Evolutionary conservation across 2,113 vertebrate species (phyloP).

Genomic region (Gymnocephalus cernua): DNA sequence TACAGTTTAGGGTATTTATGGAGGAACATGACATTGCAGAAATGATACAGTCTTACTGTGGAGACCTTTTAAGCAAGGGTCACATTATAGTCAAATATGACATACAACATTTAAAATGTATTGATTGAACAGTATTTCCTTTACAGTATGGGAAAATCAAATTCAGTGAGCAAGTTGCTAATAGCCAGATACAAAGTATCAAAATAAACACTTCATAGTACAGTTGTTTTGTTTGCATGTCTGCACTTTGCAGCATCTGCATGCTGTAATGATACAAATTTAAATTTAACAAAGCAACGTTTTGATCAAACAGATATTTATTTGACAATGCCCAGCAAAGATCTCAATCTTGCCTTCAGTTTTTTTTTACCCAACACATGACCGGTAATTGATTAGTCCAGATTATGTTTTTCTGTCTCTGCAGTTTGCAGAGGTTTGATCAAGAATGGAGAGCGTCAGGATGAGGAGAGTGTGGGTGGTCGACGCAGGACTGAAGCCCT

Average conservation of each 20-base stretch:
- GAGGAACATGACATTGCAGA: not conserved
- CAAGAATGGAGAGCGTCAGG: slow-evolving; percentile 97
- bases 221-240: no score
- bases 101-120: not conserved
- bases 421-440: slow-evolving; percentile 96
- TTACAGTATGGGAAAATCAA: not conserved
- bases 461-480: slow-evolving; percentile 95
- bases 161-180: not conserved
- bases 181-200: not conserved
- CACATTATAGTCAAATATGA: not conserved
- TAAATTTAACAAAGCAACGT: no score
- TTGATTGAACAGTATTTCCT: not conserved
- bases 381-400: no score
- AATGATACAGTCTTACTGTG: slow-evolving; percentile 10
- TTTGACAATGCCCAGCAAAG: no score
- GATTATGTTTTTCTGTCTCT: slow-evolving; percentile 20
- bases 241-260: no score
- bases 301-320: no score
- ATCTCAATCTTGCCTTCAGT: no score
- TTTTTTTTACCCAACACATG: no score
- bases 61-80: not conserved
- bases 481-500: slow-evolving; percentile 96
- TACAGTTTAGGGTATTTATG: slow-evolving; percentile 16
- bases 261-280: no score
- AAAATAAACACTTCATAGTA: not conserved